A percentile compares a stretch with the other conserved stretches of the same genome.
Evolutionary conservation across 30 jellyfish, hydroid and myxozoan species (phyloP).

Genomic region (Mastigias papua): DNA sequence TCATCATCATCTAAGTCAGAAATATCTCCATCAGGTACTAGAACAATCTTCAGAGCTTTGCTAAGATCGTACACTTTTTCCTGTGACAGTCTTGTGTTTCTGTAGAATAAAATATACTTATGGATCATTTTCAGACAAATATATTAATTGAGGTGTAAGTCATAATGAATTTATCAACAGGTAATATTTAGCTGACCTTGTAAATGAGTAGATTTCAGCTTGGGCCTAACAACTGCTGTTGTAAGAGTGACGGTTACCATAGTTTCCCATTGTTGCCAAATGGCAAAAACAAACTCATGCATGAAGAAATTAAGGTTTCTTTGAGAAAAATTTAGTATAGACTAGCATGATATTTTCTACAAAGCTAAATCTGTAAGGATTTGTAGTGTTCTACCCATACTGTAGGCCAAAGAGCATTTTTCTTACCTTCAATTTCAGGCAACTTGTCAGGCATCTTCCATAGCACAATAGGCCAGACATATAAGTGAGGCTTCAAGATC

Average conservation of each 20-base stretch:
- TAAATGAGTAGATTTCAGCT: not conserved
- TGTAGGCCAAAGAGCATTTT: not conserved
- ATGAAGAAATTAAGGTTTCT: not conserved
- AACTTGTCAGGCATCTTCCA: not conserved
- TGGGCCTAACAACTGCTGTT: not conserved
- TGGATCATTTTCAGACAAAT: not conserved
- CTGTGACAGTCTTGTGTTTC: not conserved
- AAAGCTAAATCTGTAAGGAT: not conserved
- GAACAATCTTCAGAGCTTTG: not conserved
- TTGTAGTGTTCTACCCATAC: not conserved
- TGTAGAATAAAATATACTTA: not conserved
- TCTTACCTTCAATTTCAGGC: not conserved
- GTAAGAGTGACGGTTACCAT: not conserved
- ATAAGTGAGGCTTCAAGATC: not conserved
- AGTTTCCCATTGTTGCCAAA: not conserved
- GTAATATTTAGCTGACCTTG: not conserved
- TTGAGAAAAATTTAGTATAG: not conserved
- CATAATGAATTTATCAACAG: not conserved
- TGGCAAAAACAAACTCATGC: not conserved
- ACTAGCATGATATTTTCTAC: not conserved
- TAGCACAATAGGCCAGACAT: not conserved
- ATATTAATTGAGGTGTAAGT: not conserved
- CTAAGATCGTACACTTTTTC: not conserved
- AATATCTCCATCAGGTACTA: not conserved
- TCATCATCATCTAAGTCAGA: not conserved